Conservation (phyloP, 1,140 invertebrate genomes). For the Stegodyphus dumicola region DNA sequence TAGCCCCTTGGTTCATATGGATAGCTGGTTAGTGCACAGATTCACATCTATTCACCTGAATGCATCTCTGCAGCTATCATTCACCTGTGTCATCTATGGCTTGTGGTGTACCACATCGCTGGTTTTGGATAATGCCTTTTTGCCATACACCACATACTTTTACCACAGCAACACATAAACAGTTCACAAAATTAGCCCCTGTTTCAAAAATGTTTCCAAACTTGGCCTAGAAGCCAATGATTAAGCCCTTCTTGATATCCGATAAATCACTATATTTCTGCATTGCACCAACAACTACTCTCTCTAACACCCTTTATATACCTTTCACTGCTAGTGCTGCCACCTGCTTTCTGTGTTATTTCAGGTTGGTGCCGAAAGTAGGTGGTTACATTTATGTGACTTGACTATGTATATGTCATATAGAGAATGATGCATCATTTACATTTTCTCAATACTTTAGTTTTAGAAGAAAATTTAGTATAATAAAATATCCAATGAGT, state of each 20-base stretch:
- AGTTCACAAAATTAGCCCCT: background rate
- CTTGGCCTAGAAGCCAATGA: background rate
- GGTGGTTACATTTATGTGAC: too few species aligned
- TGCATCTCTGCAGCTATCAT: background rate
- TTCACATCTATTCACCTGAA: background rate
- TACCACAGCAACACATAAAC: background rate
- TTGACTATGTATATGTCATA: too few species aligned
- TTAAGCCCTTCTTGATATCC: background rate
- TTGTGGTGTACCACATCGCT: background rate
- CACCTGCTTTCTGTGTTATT: too few species aligned
- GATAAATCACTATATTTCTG: background rate
- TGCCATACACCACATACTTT: background rate
- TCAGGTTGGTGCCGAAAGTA: too few species aligned
- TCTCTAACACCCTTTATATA: too few species aligned
- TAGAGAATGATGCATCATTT: too few species aligned
- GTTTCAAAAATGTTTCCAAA: background rate
- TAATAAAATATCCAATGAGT: too few species aligned
- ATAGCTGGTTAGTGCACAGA: background rate
- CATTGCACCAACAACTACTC: too few species aligned
- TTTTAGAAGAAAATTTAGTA: too few species aligned
- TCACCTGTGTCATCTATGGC: background rate
- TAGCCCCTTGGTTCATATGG: slow-evolving; percentile 4
- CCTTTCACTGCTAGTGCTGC: too few species aligned
- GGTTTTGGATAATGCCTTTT: background rate
- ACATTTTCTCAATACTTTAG: too few species aligned